Base-by-base conservation (phyloP, 2,113 vertebrate species). In the Thunnus thynnus region DNA sequence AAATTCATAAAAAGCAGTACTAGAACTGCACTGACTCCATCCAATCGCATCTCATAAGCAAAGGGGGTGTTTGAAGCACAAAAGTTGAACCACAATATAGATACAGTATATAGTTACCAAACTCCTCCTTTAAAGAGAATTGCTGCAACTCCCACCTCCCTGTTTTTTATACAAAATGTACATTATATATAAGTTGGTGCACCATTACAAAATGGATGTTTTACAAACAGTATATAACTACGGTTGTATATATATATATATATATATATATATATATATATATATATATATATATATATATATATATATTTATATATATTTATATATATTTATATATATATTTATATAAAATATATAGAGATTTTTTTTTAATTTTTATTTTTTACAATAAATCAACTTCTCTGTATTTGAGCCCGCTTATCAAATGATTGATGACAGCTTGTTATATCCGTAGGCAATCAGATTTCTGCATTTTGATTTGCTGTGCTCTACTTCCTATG, bases 1-100 rank as follows among this genome's bases (percentile, higher is more conserved):
- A 96, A 96, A 96, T 95, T 95, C 93, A 94, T 96, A 96, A 96
- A 96, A 96, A 96, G 93, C 95, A 94, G 95, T 95, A 93, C 94
- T 88, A 94, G 94, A 95, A 97, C 96, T 94, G 96, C 96, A 96
- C 95, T 94, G 95, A 96, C 92, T 97, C 94, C 36, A 41, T 41
- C 36, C 7, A 41, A 41, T 41, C 36, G 94, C 92, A 90, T 95
- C 94, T 94, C 93, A 91, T 89, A 94, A 94, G 95, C 95, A 95
- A 95, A 96, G 82, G 89, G 90, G 96, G 93, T 95, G 94, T 93
- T 72, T 95, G 94, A 96, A 96, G 95, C 94, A 94, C 76, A 85
- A 85, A 80, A 76, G 61, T 60, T 65, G 60, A 77, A 85, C 56
- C 51, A 47, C 55, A 78, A 13, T 61, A 75, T 80, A 87, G 81